Conservation (phyloP, 2,113 vertebrate species). For the Catharus fuscescens region DNA sequence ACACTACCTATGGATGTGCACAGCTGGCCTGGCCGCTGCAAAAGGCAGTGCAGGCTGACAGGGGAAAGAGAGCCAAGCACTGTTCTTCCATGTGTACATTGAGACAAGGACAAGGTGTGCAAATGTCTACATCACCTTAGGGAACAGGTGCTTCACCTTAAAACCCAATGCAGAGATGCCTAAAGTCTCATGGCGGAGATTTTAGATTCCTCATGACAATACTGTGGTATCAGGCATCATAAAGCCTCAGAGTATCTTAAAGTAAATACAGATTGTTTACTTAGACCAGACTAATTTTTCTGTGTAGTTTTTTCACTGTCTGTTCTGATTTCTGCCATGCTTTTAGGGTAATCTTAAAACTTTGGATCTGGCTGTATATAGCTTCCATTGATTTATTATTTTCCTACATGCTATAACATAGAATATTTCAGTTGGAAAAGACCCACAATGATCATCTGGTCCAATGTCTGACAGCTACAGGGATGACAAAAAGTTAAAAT, state of each 20-base stretch:
- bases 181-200: background rate
- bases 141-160: background rate
- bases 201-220: background rate
- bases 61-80: background rate
- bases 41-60: background rate
- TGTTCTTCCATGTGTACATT: background rate
- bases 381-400: background rate
- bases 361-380: background rate
- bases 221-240: background rate
- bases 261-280: background rate
- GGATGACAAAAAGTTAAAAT: background rate
- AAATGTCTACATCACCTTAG: background rate
- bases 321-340: background rate
- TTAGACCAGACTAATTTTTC: background rate
- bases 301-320: background rate
- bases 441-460: background rate
- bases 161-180: background rate
- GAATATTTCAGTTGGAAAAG: background rate
- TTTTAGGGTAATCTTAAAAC: background rate
- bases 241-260: background rate
- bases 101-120: background rate
- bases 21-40: background rate
- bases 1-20: rapidly evolving
- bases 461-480: background rate
- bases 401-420: background rate